These are phyloP conservation scores for Lithosia quadra DNA, from an alignment of 2,888 invertebrate genomes.

Conservation along the genomic window DNA sequence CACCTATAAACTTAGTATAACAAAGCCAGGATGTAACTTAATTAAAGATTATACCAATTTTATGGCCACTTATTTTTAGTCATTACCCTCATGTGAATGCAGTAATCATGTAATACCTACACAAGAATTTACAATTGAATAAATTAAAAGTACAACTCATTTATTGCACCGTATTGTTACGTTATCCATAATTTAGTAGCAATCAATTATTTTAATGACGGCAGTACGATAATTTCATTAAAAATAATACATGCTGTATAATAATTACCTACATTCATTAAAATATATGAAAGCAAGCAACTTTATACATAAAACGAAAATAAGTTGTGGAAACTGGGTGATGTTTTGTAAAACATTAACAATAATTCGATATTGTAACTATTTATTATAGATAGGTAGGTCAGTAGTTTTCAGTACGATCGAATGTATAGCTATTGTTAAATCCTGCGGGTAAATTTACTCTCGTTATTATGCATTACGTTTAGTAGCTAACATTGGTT, in stretches of 20 bases:
- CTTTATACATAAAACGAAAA: slow-evolving; percentile 1
- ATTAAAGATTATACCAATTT: slow-evolving; percentile 45
- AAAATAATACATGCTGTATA: not conserved
- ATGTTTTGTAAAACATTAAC: not conserved
- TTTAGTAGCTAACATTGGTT: not conserved
- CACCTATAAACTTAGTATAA: slow-evolving; percentile 7
- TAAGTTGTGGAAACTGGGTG: not conserved
- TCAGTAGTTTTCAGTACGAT: too few species aligned
- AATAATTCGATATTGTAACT: too few species aligned
- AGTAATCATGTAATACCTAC: not conserved
- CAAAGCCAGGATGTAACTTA: slow-evolving; percentile 24
- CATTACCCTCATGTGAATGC: slow-evolving; percentile 7
- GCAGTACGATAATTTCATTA: not conserved
- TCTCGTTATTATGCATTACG: not conserved
- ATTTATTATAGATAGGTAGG: too few species aligned
- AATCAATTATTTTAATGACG: slow-evolving; percentile 7
- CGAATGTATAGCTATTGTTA: too few species aligned
- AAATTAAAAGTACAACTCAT: slow-evolving; percentile 8
- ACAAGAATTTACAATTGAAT: slow-evolving; percentile 13
- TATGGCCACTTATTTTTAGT: slow-evolving; percentile 47
- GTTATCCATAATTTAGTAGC: slow-evolving; percentile 3
- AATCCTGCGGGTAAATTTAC: not conserved
- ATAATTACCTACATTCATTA: not conserved
- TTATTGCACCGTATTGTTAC: slow-evolving; percentile 15
- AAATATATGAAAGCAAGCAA: not conserved